phyloP scores from a whole-genome alignment of 1,140 invertebrate genomes.

The Saccostrea cuccullata region DNA sequence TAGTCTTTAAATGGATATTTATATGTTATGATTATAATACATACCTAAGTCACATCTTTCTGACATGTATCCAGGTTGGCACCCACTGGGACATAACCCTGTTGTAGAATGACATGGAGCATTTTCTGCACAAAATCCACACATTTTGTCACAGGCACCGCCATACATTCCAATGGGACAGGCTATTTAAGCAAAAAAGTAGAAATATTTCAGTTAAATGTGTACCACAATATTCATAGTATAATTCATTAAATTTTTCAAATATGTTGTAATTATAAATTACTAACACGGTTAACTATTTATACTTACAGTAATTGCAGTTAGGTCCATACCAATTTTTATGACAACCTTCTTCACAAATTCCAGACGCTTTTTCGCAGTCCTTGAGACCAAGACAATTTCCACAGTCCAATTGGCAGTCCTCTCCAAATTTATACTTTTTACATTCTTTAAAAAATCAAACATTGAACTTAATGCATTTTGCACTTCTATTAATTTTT shows the following conservation, averaged over 20 bases:
- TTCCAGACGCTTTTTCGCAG: conserved; percentile 62
- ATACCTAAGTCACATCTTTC: conserved; percentile 40
- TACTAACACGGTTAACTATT: not conserved
- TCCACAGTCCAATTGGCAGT: conserved; percentile 65
- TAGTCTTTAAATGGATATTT: not conserved
- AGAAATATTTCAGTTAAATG: not conserved
- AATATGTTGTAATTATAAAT: not conserved
- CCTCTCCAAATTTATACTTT: conserved; percentile 58
- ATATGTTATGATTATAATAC: too few relatives aligned
- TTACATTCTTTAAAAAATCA: conserved; percentile 60
- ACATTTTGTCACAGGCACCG: conserved; percentile 53
- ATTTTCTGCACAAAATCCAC: conserved; percentile 57
- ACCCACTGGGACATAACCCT: conserved; percentile 46
- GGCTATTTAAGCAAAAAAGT: conserved; percentile 42
- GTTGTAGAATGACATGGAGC: conserved; percentile 50
- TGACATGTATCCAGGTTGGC: conserved; percentile 44
- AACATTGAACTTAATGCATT: not conserved
- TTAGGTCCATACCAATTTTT: conserved; percentile 59
- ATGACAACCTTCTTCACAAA: conserved; percentile 61
- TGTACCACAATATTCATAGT: not conserved
- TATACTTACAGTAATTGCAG: conserved; percentile 60
- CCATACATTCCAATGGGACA: conserved; percentile 59
- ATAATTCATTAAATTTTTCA: not conserved
- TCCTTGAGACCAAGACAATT: conserved; percentile 59
- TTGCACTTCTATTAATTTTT: too few relatives aligned